Conservation (phyloP, 2,888 invertebrate genomes). For the Tenthredo distinguenda region DNA sequence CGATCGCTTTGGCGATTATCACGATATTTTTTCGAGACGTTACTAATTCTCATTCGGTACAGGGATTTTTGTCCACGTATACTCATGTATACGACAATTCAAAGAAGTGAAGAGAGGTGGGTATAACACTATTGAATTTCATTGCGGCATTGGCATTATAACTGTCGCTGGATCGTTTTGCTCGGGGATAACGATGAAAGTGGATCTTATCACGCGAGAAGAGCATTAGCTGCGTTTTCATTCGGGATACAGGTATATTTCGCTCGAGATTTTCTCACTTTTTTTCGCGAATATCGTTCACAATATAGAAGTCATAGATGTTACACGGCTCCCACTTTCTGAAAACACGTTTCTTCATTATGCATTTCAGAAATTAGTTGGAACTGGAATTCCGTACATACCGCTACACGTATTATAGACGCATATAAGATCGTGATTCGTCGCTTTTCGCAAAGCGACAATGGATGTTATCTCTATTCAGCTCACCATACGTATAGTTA, state of each 20-base stretch:
- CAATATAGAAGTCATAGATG: no score
- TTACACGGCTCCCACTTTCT: not conserved
- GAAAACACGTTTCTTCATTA: not conserved
- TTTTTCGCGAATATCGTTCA: no score
- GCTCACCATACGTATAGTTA: not conserved
- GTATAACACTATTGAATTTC: not conserved
- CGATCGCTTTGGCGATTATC: not conserved
- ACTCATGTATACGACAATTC: not conserved
- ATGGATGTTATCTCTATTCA: not conserved
- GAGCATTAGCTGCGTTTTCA: no score
- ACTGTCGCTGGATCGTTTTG: not conserved
- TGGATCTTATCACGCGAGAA: not conserved
- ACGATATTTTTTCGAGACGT: not conserved
- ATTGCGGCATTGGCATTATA: not conserved
- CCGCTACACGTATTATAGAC: not conserved
- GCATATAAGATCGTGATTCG: no score
- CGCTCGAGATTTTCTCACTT: not conserved
- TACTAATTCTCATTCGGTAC: not conserved
- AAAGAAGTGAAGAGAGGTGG: not conserved
- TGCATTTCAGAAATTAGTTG: not conserved
- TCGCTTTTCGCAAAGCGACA: no score
- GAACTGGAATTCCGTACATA: not conserved
- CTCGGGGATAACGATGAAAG: not conserved
- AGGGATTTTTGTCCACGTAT: not conserved
- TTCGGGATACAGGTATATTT: not conserved